Base-by-base conservation (phyloP, 2,888 invertebrate genomes). In the Zaprionus obscuricornis region DNA sequence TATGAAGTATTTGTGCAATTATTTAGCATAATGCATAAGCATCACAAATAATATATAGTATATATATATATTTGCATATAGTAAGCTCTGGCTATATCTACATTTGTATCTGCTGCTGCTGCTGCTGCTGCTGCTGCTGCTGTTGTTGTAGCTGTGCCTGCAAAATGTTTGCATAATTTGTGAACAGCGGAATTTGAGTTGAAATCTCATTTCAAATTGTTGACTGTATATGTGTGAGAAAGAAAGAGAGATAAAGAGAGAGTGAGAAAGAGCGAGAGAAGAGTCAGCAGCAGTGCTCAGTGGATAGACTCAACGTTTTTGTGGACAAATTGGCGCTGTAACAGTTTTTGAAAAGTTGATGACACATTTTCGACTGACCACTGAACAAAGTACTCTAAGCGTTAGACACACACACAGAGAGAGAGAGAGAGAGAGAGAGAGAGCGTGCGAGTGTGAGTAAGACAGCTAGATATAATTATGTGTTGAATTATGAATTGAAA, bases 401-500 rank as follows among this genome's bases (percentile, higher is more conserved):
- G n/a, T n/a, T 14, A 40, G 24, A 33, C 43, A 18, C 13, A 10
- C 0, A 10, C 13, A 20, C 18, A 14, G 22, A 37, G 27, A 39
- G 33, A 13, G 3, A 26, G 45, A 6, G 47, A 16, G 20, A 33
- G 50, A 37, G 14, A 47, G n/a, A 39, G 27, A 13, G 1, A 50
- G 43, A 56, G 50, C 27, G n/a, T n/a, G n/a, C n/a, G n/a, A n/a
- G 29, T n/a, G 10, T 8, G 29, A n/a, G n/a, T 4, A 11, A 6
- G 10, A 11, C 18, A 59, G 66, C 16, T 2, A 37, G 46, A 73
- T 55, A 77, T 78, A 74, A 78, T 78, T 85, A 82, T 74, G 71
- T 78, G 79, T 55, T 78, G 83, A 78, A 82, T 85, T 82, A 77
- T 74, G 58, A 78, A 78, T 78, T 82, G 78, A 77, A 85, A 82